Evolutionary conservation across 35 echinoderm and acorn worm genomes (phyloP).

Genomic region (Acanthaster planci): DNA sequence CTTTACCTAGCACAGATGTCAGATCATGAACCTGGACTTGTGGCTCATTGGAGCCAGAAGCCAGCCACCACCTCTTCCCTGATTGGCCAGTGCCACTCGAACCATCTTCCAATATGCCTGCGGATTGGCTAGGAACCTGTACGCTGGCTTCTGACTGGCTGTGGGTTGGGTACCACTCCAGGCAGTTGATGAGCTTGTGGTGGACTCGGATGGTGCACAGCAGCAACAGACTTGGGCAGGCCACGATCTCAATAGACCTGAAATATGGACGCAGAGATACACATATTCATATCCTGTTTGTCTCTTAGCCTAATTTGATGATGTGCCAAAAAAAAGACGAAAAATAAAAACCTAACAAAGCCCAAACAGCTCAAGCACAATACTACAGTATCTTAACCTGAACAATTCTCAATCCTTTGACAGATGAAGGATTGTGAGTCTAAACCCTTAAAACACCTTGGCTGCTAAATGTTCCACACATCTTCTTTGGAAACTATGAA

Average conservation of each 20-base stretch:
- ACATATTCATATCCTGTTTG: no score
- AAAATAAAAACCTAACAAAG: background rate
- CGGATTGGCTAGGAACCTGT: slow-evolving; percentile 31
- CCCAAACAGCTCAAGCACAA: no score
- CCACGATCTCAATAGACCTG: slow-evolving; percentile 92
- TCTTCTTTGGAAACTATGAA: no score
- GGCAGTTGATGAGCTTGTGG: slow-evolving; percentile 95
- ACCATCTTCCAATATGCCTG: background rate
- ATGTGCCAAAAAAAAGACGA: background rate
- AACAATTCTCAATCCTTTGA: no score
- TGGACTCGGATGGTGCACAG: slow-evolving; percentile 88
- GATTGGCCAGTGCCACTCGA: slow-evolving; percentile 23
- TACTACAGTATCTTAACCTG: no score
- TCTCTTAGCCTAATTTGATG: background rate
- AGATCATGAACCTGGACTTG: slow-evolving; percentile 85
- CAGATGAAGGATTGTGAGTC: no score
- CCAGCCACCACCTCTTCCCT: slow-evolving; percentile 68
- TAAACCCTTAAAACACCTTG: no score
- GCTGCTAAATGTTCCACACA: no score
- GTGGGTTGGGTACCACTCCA: slow-evolving; percentile 77
- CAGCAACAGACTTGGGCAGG: slow-evolving; percentile 65
- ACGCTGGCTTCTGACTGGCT: slow-evolving; percentile 41
- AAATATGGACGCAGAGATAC: background rate
- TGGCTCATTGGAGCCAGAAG: slow-evolving; percentile 87
- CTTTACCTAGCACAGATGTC: slow-evolving; percentile 60